Percentiles rank a stretch among this genome's conserved stretches.
phyloP scores from a whole-genome alignment of 2,113 vertebrate species.

The Chionis minor region DNA sequence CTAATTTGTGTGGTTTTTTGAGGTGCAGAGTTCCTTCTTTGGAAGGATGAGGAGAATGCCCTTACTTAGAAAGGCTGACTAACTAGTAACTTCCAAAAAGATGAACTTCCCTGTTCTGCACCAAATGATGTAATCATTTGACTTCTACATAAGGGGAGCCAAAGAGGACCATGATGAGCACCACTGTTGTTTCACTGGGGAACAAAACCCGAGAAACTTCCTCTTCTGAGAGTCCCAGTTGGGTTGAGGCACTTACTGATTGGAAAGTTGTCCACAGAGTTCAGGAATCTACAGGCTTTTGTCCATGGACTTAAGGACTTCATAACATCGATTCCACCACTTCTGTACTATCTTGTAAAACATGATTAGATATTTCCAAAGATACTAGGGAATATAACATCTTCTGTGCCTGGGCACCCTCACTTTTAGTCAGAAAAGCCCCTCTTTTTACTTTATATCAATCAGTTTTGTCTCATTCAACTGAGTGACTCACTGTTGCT shows the following conservation, averaged over 20 bases:
- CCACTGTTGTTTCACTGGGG: not conserved
- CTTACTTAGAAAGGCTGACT: not conserved
- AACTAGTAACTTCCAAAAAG: not conserved
- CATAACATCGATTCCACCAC: not conserved
- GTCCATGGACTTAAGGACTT: not conserved
- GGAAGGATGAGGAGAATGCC: not conserved
- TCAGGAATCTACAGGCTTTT: not conserved
- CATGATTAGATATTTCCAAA: not conserved
- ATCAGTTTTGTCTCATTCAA: not conserved
- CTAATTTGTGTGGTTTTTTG: not conserved
- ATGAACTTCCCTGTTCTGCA: not conserved
- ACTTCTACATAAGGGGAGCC: not conserved
- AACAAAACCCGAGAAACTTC: not conserved
- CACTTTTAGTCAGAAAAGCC: not conserved
- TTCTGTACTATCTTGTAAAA: not conserved
- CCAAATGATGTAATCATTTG: not conserved
- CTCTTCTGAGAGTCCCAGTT: not conserved
- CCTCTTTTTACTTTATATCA: not conserved
- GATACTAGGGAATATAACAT: not conserved
- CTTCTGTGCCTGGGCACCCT: not conserved
- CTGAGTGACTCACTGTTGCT: not conserved
- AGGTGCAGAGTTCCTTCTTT: not conserved
- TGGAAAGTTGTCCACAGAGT: not conserved
- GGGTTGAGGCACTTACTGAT: not conserved
- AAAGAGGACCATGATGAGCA: not conserved